Conservation (phyloP, 2,888 invertebrate genomes). For the Phytoseiulus persimilis region DNA sequence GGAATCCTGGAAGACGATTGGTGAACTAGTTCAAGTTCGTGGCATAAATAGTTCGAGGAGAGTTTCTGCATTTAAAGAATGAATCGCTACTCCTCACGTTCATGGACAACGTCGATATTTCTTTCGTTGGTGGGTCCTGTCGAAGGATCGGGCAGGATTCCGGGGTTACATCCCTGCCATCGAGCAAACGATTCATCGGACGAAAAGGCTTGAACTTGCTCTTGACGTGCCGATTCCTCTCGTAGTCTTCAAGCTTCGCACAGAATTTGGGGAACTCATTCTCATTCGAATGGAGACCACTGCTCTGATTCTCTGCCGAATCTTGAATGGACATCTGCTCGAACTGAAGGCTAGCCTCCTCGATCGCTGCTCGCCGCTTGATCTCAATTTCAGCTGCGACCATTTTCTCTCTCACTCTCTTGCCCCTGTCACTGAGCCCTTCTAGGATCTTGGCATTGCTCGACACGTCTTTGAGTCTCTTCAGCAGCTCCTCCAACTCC, state of each 20-base stretch:
- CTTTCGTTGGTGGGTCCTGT: not conserved
- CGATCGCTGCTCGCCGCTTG: too few species aligned
- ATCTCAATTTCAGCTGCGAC: too few species aligned
- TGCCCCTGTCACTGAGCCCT: too few species aligned
- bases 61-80: not conserved
- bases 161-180: not conserved
- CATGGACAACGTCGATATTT: not conserved
- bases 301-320: not conserved
- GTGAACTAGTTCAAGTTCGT: too few species aligned
- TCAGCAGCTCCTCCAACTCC: too few species aligned
- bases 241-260: not conserved
- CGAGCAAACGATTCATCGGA: not conserved
- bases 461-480: too few species aligned
- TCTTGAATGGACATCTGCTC: not conserved
- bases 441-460: too few species aligned
- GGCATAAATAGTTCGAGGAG: not conserved
- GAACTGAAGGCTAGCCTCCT: not conserved
- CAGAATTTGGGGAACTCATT: not conserved
- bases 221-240: not conserved
- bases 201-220: not conserved
- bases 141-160: not conserved
- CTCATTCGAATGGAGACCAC: not conserved
- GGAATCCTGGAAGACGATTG: not conserved
- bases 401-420: too few species aligned
- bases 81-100: not conserved